Conservation (phyloP, 2,888 invertebrate species). For the Sepiola atlantica region DNA sequence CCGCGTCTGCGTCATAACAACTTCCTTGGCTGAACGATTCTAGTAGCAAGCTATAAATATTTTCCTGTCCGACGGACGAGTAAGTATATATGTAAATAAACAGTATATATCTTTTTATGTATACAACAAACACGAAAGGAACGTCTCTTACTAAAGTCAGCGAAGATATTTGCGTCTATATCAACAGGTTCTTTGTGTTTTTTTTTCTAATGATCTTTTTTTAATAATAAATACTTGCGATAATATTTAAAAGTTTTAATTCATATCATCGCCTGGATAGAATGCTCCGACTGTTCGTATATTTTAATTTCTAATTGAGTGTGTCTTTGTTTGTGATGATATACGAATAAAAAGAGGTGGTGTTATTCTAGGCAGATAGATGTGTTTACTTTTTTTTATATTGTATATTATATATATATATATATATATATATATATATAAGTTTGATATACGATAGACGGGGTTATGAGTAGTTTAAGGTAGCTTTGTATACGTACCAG, state of each 20-base stretch:
- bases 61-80: neutral
- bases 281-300: neutral
- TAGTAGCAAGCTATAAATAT: slow-evolving; percentile 22
- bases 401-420: neutral
- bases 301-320: neutral
- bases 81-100: neutral
- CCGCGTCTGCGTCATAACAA: neutral
- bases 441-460: neutral
- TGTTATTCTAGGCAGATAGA: neutral
- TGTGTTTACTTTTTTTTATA: neutral
- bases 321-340: neutral
- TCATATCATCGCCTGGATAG: neutral
- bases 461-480: neutral
- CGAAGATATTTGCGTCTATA: too few species aligned
- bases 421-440: too few species aligned
- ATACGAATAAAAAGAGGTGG: neutral
- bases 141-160: too few species aligned
- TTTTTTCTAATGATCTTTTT: too few species aligned
- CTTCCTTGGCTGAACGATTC: slow-evolving; percentile 32
- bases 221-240: neutral
- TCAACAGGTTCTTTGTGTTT: too few species aligned
- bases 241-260: neutral
- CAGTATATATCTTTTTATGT: neutral
- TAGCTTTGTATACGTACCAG: neutral
- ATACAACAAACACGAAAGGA: too few species aligned